Evolutionary conservation across 2,797 vertebrate species (phyloP), one percentile per base, ranked within the genome.

Genomic region (Pseudocheirus occidentalis): DNA sequence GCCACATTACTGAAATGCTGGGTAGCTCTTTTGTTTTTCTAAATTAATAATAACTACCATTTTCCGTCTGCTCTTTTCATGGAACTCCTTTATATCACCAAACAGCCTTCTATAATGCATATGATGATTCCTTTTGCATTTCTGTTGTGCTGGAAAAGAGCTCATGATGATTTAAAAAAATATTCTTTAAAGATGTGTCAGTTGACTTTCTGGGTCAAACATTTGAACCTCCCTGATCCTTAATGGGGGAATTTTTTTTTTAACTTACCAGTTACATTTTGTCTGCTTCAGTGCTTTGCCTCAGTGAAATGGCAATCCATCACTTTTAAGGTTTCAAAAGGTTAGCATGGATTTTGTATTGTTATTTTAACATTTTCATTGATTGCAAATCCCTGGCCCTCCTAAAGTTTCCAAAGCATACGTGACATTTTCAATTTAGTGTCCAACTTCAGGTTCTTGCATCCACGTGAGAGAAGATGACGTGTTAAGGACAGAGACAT

Each of bases 1-100:
- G 98, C 98, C 98, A 98, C 98, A 98, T 98, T 98, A 98, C 98
- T 98, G 98, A 98, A 98, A 99, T 96, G 98, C 97, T 98, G 98
- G 98, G 98, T 98, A 97, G 98, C 98, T 98, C 97, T 98, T 98
- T 98, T 98, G 98, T 98, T 98, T 98, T 98, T 98, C 98, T 99
- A 99, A 99, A 99, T 99, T 98, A 99, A 99, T 99, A 99, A 98
- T 98, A 98, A 98, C 97, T 97, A 98, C 98, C 98, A 98, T 99
- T 98, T 98, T 98, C 98, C 98, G 91, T 98, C 98, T 98, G 98
- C 97, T 98, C 97, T 98, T 98, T 96, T 96, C 94, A 97, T 97
- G 96, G 96, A 96, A 98, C 95, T 96, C 97, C 98, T 98, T 98
- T 98, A 96, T 97, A 98, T 98, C 92, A 81, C 97, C 96, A 94